These are phyloP conservation scores for Haliclystus octoradiatus DNA, from an alignment of 30 jellyfish, hydroid and myxozoan species.

Conservation along the genomic window DNA sequence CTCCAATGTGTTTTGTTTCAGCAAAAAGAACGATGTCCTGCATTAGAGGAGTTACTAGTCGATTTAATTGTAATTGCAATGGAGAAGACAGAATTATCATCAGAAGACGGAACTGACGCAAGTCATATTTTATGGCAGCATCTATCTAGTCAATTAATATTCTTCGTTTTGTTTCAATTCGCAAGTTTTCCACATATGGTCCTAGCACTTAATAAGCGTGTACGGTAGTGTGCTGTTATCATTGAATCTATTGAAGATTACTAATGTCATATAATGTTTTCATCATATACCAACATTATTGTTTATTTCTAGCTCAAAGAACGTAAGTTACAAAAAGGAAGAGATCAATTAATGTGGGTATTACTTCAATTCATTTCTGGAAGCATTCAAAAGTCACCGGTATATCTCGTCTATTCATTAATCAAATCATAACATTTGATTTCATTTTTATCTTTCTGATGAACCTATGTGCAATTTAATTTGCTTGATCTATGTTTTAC, in stretches of 20 bases:
- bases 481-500: neutral
- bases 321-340: constrained; percentile 55
- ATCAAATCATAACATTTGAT: too few relatives aligned
- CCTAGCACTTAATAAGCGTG: constrained; percentile 47
- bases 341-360: constrained; percentile 98
- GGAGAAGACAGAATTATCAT: constrained; percentile 85
- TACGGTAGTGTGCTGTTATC: too few relatives aligned
- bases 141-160: constrained; percentile 92
- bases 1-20: neutral
- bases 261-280: neutral
- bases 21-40: constrained; percentile 94
- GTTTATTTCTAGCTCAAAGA: constrained; percentile 36
- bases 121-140: constrained; percentile 94
- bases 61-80: constrained; percentile 84
- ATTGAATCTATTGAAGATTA: neutral
- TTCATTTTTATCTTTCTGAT: too few relatives aligned
- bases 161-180: constrained; percentile 81
- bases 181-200: constrained; percentile 99
- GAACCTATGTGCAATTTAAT: too few relatives aligned
- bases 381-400: constrained; percentile 88
- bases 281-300: neutral
- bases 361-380: constrained; percentile 90
- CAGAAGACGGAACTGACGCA: constrained; percentile 61
- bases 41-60: constrained; percentile 82
- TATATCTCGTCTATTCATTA: constrained; percentile 4